These are phyloP conservation scores for Drosophila takahashii DNA, from an alignment of 1,140 invertebrate species.

Conservation along the genomic window DNA sequence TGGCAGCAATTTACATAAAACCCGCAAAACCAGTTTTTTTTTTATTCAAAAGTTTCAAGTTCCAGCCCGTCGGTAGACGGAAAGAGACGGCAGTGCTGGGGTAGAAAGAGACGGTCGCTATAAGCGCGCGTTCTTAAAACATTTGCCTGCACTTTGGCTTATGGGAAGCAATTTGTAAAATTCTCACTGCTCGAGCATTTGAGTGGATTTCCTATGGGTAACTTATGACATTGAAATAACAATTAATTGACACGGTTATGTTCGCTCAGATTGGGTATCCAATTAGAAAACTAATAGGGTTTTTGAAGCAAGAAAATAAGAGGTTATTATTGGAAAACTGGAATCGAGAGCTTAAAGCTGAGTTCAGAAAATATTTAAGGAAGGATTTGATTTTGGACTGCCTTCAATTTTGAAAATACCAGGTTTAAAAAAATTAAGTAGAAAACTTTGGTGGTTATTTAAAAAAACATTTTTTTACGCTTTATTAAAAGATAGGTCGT, in stretches of 20 bases:
- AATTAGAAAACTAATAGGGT: background rate
- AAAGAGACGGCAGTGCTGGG: constrained; percentile 12
- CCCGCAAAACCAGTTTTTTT: constrained; percentile 75
- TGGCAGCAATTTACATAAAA: constrained; percentile 80
- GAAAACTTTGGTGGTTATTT: no score
- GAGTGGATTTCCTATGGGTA: constrained; percentile 14
- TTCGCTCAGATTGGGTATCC: constrained; percentile 7
- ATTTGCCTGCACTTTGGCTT: constrained; percentile 67
- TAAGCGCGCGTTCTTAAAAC: constrained; percentile 49
- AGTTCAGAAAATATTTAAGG: background rate
- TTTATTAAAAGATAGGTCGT: no score
- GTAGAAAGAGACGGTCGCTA: background rate
- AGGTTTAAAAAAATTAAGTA: no score
- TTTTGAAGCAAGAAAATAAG: constrained; percentile 8
- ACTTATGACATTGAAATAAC: constrained; percentile 36
- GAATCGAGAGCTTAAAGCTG: background rate
- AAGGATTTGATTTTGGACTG: background rate
- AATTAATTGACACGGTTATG: constrained; percentile 17
- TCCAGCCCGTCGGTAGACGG: constrained; percentile 17
- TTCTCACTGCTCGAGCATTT: constrained; percentile 26
- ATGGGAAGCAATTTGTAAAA: constrained; percentile 42
- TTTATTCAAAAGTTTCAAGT: constrained; percentile 37
- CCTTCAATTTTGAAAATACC: no score
- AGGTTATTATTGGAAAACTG: background rate
- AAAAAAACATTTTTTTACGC: no score